Evolutionary conservation across 2,113 vertebrate species (phyloP).

Genomic region (Vulpes vulpes): DNA sequence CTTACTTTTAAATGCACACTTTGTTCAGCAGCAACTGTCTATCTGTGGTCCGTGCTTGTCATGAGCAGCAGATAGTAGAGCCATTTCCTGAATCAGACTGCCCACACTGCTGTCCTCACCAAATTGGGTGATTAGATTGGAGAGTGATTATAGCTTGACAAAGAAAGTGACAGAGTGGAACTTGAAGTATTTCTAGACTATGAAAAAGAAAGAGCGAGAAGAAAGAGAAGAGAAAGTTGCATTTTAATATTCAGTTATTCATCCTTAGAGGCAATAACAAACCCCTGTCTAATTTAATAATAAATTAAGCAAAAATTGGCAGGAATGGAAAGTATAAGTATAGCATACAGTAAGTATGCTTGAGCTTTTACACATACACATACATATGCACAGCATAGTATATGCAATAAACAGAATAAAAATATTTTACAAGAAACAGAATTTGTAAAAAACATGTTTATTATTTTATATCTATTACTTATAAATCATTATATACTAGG

Average conservation of each 20-base stretch:
- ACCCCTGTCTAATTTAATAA: not conserved
- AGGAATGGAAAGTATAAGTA: not conserved
- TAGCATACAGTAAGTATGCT: not conserved
- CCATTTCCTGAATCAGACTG: fast-evolving
- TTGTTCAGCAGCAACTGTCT: not conserved
- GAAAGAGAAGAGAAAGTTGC: not conserved
- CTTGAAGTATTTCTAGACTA: too few relatives aligned
- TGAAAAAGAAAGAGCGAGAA: not conserved
- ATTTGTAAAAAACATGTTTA: not conserved
- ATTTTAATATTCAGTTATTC: not conserved
- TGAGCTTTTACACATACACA: not conserved
- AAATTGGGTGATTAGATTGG: not conserved
- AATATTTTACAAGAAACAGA: not conserved
- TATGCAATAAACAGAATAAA: not conserved
- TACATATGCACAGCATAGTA: not conserved
- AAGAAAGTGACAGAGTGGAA: not conserved
- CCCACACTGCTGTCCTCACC: not conserved
- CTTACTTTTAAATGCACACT: too few relatives aligned
- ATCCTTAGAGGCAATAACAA: not conserved
- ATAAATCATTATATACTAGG: not conserved
- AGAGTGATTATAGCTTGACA: not conserved
- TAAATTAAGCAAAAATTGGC: not conserved
- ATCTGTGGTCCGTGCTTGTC: fast-evolving
- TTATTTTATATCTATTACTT: too few relatives aligned
- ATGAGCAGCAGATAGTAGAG: too few relatives aligned